Evolutionary conservation across 1,140 invertebrate species (phyloP), one percentile per base, ranked within the genome.

Genomic region (Dendrolimus kikuchii): DNA sequence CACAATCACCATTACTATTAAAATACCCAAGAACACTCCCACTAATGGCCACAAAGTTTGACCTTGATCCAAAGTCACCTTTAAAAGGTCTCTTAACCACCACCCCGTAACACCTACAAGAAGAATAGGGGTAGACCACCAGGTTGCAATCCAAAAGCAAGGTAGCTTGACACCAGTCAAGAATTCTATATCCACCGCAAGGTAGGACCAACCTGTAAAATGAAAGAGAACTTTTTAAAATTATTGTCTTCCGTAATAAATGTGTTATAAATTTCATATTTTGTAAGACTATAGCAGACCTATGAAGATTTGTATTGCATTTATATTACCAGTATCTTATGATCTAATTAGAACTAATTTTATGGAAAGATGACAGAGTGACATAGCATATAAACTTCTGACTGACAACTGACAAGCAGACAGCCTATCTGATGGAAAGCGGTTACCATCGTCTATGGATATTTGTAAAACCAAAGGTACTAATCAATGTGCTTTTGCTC

Each of bases 111-210:
- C 57, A 3, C 77, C 77, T 46, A 82, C 55, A 4, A 86, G 52
- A 4, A 83, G 40, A 4, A 77, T 45, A 1, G 80, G 82, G 5
- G 66, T 72, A 0, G 59, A 8, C 74, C 77, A 81, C 77, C 79
- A 82, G 0, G 63, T 65, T 3, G 69, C 61, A 46, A 78, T 55
- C 77, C 74, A 84, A 51, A 76, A 68, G 7, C 66, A 68, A 5
- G 81, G 68, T 5, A 83, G 47, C 38, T 64, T 76, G n/a, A 64
- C 62, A 6, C 82, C 77, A 9, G 82, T 86, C 0, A 86, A 62
- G 50, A 86, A 86, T 55, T 84, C 66, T 50, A 86, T 74, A 47
- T 84, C 82, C 0, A 75, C 67, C 49, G 71, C 71, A 9, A 86
- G 66, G 50, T 82, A 74, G 49, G 64, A 74, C 72, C 72, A 83